phyloP scores from a whole-genome alignment of 2,797 vertebrate genomes.

The Clarias pachynema region DNA sequence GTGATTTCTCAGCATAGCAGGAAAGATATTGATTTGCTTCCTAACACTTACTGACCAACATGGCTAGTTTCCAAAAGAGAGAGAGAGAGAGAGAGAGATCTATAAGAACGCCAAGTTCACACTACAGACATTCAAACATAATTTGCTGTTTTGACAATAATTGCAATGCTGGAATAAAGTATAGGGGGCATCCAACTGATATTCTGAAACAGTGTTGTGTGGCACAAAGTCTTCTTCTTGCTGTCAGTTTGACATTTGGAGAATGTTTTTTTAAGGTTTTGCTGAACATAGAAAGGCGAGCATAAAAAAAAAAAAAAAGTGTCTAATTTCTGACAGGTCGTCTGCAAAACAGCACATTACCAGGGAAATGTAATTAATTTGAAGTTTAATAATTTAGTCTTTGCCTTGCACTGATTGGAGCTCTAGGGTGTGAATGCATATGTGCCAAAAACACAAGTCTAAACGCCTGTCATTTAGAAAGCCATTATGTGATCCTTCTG shows the following conservation, averaged over 20 bases:
- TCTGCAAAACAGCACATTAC: not conserved
- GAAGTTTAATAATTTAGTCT: not conserved
- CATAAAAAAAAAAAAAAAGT: not conserved
- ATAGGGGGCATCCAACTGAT: not conserved
- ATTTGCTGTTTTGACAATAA: not conserved
- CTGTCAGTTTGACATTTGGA: not conserved
- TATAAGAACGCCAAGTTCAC: not conserved
- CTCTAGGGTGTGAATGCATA: not conserved
- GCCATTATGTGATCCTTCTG: conserved; percentile 1
- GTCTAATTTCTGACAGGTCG: not conserved
- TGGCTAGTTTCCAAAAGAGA: not conserved
- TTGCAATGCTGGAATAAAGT: not conserved
- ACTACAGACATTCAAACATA: not conserved
- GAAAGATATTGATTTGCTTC: not conserved
- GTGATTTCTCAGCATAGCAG: not conserved
- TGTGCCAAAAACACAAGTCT: not conserved
- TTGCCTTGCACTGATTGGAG: not conserved
- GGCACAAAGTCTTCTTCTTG: not conserved
- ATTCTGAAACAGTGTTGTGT: not conserved
- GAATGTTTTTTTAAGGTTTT: not conserved
- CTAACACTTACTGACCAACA: not conserved
- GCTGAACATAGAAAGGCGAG: not conserved
- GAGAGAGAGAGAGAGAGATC: not conserved
- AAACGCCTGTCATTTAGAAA: not conserved
- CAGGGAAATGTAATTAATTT: conserved; percentile 7